Evolutionary conservation across 2,888 invertebrate genomes (phyloP).

Genomic region (Priocnemis perturbator): DNA sequence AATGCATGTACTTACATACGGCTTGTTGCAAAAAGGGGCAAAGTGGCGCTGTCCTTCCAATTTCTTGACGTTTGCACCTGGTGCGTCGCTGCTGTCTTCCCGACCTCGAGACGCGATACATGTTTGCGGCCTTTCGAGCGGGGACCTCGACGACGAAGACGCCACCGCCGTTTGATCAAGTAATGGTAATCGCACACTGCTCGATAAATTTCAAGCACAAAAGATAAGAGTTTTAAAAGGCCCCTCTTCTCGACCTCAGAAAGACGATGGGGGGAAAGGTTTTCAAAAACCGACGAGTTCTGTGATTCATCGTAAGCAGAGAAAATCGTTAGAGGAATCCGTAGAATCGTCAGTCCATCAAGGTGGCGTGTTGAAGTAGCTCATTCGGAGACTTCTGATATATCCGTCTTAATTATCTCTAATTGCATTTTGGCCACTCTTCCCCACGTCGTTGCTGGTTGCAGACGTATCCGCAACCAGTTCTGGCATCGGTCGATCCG

Average conservation of each 20-base stretch:
- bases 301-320: too few relatives aligned
- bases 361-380: too few relatives aligned
- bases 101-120: conserved; percentile 8
- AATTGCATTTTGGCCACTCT: conserved; percentile 67
- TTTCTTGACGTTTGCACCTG: conserved; percentile 49
- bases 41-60: conserved; percentile 34
- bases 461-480: neutral
- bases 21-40: conserved; percentile 3
- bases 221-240: neutral
- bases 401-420: conserved; percentile 57
- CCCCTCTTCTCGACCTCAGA: too few relatives aligned
- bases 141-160: conserved; percentile 26
- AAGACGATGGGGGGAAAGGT: too few relatives aligned
- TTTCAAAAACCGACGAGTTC: too few relatives aligned
- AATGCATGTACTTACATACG: too few relatives aligned
- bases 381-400: too few relatives aligned
- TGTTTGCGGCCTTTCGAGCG: conserved; percentile 20
- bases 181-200: conserved; percentile 30
- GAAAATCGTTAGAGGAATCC: neutral
- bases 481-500: conserved; percentile 27
- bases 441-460: neutral
- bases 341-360: too few relatives aligned
- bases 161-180: conserved; percentile 33
- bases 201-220: conserved; percentile 34
- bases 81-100: conserved; percentile 28